These are phyloP conservation scores for Xenus cinereus DNA, from an alignment of 2,113 vertebrate species.

Conservation along the genomic window DNA sequence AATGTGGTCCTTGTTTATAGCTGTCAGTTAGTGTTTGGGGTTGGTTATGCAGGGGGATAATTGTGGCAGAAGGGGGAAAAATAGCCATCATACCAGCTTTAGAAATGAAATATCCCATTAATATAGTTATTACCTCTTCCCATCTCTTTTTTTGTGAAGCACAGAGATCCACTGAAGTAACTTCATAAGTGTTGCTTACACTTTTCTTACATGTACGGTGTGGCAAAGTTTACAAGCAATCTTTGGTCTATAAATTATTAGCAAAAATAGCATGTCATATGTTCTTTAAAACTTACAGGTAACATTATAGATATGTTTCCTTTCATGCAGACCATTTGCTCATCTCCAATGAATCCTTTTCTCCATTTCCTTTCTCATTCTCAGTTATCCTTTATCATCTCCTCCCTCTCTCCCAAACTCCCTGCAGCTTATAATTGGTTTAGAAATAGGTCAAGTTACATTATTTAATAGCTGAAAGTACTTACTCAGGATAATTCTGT, in stretches of 20 bases:
- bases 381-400: neutral
- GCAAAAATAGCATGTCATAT: neutral
- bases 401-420: neutral
- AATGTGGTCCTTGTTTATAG: neutral
- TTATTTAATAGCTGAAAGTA: conserved; percentile 9
- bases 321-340: neutral
- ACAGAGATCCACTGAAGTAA: neutral
- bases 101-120: neutral
- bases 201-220: neutral
- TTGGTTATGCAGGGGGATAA: neutral
- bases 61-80: neutral
- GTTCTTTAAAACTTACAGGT: neutral
- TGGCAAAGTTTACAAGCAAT: neutral
- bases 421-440: neutral
- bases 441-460: conserved; percentile 13
- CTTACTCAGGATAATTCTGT: neutral
- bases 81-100: neutral
- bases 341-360: neutral
- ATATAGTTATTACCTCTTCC: neutral
- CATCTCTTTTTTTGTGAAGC: neutral
- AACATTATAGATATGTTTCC: neutral
- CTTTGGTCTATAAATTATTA: neutral
- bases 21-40: neutral
- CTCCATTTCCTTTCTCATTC: neutral
- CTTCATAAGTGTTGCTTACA: neutral